A percentile compares a stretch with the other conserved stretches of the same genome.
Conservation (phyloP, 2,797 vertebrate genomes). For the Bufotes viridis region DNA sequence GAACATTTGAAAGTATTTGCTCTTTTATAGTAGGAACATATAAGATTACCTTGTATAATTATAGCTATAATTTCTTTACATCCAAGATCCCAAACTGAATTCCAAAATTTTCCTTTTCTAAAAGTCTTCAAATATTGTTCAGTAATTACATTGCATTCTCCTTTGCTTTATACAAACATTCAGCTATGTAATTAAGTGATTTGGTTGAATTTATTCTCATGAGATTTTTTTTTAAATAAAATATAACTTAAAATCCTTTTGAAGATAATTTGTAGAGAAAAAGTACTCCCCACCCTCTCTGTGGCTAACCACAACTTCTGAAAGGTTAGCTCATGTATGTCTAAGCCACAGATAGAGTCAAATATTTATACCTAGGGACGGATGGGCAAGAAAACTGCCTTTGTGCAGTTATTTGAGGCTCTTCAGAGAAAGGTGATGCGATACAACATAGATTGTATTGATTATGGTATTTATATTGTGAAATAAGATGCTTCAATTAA, state of each 20-base stretch:
- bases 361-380: constrained; percentile 53
- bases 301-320: constrained; percentile 60
- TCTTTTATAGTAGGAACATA: neutral
- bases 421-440: neutral
- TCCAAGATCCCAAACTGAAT: neutral
- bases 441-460: neutral
- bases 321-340: constrained; percentile 59
- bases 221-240: constrained; percentile 60
- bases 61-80: constrained; percentile 1
- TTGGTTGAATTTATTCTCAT: constrained; percentile 21
- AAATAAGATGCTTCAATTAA: no score
- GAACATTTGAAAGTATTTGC: neutral
- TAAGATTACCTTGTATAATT: neutral
- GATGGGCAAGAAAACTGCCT: constrained; percentile 3
- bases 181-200: constrained; percentile 42
- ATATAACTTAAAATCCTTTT: constrained; percentile 54
- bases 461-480: neutral
- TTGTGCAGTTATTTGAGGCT: neutral
- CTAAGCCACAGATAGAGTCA: constrained; percentile 51
- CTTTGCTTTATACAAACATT: constrained; percentile 36
- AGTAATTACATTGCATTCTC: constrained; percentile 33
- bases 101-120: neutral
- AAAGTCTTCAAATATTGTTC: constrained; percentile 29
- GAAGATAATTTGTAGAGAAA: constrained; percentile 65
- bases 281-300: constrained; percentile 57